Base-by-base conservation (phyloP, 2,113 vertebrate species). In the Taurulus bubalis region DNA sequence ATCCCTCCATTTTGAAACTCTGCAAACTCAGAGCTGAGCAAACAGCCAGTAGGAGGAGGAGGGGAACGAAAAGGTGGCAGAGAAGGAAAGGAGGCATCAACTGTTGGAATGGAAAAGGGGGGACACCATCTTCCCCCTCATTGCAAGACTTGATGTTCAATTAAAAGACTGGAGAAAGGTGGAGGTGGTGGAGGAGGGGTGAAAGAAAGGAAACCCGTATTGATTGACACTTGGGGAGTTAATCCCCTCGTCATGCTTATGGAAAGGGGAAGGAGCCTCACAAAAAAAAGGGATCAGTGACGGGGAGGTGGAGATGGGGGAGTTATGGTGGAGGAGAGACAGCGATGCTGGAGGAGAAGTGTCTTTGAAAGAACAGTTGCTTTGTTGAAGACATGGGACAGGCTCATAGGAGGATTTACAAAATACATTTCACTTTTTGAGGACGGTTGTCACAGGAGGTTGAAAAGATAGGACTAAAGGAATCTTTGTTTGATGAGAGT, bases 161-260 rank as follows among this genome's bases (percentile, higher is more conserved):
- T 89, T 81, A 83, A 67, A 77, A 63, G 64, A 36, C 62, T 81
- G 63, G 45, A 84, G 69, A 65, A 69, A 65, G 47, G 68, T 56
- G 72, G 60, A 63, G 49, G 71, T 58, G 69, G 65, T 56, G 72
- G 67, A 58, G 56, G 80, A 42, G 83, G 76, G 75, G 80, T 34
- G 62, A 74, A 59, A 76, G 77, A 83, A 87, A 89, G 82, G 58
- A 83, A 84, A 92, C 86, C 71, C 83, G 67, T 64, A 84, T 85
- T 95, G 94, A 95, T 82, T 94, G 95, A 95, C 95, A 91, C 83
- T 88, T 90, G 84, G 80, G 85, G 90, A 94, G 93, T 93, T 95
- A 93, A 95, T 90, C 87, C 80, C 77, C 77, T 77, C 77, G 83
- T 90, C 90, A 93, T 92, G 90, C 88, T 93, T 90, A 79, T 85